Conservation (phyloP, 1,140 invertebrate genomes). For the Battus philenor region DNA sequence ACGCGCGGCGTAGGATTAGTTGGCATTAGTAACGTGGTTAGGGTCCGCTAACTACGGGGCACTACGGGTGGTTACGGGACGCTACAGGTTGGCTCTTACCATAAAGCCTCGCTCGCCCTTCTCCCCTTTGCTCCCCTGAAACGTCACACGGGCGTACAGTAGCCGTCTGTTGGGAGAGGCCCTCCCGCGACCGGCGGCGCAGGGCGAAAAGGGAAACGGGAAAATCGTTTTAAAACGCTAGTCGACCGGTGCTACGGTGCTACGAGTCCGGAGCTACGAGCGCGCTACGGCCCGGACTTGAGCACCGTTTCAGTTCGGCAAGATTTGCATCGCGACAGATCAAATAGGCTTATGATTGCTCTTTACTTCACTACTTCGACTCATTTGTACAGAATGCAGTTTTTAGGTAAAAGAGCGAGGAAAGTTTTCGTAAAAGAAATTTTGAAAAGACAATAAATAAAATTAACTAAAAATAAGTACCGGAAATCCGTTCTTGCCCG, state of each 20-base stretch:
- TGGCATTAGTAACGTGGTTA: no score
- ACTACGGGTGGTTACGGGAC: constrained; percentile 16
- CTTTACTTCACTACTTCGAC: no score
- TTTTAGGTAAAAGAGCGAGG: no score
- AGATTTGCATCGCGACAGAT: no score
- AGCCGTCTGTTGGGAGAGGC: not conserved
- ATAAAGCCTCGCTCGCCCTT: constrained; percentile 81
- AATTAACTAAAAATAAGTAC: constrained; percentile 75
- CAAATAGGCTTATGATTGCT: no score
- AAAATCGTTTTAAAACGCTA: constrained; percentile 7
- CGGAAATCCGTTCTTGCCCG: constrained; percentile 93
- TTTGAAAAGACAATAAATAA: constrained; percentile 32
- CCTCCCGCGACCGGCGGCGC: not conserved
- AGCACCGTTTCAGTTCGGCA: no score
- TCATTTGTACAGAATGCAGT: no score
- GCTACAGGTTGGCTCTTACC: constrained; percentile 75
- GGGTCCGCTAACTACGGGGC: no score
- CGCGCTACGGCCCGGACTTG: no score
- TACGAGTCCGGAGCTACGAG: no score
- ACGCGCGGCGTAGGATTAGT: no score
- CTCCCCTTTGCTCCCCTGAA: constrained; percentile 82
- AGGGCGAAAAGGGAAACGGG: not conserved
- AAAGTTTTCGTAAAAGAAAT: no score
- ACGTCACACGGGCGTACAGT: constrained; percentile 52
- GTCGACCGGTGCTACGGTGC: not conserved